Conservation (phyloP, 1,140 invertebrate species). For the Cepaea nemoralis region DNA sequence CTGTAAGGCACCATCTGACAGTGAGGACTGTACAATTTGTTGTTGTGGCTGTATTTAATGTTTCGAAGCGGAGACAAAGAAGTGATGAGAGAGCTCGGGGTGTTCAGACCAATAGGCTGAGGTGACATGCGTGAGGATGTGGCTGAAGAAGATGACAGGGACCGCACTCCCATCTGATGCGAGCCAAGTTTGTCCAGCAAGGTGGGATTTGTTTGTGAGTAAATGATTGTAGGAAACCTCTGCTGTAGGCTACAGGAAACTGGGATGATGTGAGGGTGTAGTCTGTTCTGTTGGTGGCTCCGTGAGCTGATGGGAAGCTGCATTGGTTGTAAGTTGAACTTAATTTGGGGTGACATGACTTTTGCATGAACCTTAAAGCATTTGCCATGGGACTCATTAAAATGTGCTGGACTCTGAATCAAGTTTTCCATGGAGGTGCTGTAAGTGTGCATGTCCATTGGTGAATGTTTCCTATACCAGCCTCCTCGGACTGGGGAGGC, state of each 20-base stretch:
- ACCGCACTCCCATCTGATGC: neutral
- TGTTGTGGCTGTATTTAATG: constrained; percentile 17
- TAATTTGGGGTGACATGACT: neutral
- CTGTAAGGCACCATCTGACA: constrained; percentile 32
- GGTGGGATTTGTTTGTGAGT: neutral
- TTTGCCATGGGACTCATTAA: neutral
- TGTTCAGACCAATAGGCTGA: neutral
- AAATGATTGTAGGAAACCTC: neutral
- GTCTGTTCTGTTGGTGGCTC: neutral
- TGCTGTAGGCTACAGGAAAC: constrained; percentile 11
- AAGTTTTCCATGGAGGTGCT: constrained; percentile 7
- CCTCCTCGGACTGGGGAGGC: neutral
- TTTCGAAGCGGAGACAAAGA: constrained; percentile 26
- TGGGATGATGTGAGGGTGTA: neutral
- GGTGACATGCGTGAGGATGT: neutral
- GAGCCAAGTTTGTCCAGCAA: constrained; percentile 14
- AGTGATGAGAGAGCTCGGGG: constrained; percentile 28
- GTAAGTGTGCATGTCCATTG: constrained; percentile 30
- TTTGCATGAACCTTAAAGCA: constrained; percentile 18
- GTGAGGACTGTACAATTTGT: constrained; percentile 1
- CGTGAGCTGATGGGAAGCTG: constrained; percentile 17
- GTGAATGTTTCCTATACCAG: constrained; percentile 21
- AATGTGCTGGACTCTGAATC: constrained; percentile 1
- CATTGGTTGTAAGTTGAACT: constrained; percentile 12
- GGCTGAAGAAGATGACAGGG: neutral